Evolutionary conservation across 2,113 vertebrate species (phyloP).

Genomic region (Capreolus pygargus): DNA sequence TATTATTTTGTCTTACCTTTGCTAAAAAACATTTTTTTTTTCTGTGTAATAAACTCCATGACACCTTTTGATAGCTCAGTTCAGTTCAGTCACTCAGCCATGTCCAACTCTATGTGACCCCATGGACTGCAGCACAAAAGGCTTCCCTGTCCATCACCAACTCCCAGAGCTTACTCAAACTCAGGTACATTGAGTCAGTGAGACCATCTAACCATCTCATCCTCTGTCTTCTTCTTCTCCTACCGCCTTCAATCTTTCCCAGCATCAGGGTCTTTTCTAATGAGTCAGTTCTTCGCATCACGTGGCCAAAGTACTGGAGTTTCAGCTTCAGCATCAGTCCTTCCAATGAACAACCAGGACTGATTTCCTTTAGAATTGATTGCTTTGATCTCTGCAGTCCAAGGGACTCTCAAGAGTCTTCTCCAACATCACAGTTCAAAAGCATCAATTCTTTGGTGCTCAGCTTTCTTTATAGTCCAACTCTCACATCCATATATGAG

Average conservation of each 20-base stretch:
- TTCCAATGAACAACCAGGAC: background rate
- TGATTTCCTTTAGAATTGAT: background rate
- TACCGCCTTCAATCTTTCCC: background rate
- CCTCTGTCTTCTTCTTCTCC: background rate
- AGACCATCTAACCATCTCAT: background rate
- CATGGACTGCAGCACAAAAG: background rate
- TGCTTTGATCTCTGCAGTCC: background rate
- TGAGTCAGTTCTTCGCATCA: background rate
- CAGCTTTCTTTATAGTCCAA: background rate
- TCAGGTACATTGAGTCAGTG: background rate
- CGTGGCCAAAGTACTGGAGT: background rate
- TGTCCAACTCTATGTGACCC: background rate
- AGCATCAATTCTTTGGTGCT: background rate
- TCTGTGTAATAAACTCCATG: background rate
- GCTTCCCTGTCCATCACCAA: background rate
- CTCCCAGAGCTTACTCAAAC: background rate
- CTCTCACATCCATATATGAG: background rate
- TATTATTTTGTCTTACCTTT: background rate
- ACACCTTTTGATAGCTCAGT: background rate
- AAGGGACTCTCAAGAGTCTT: background rate
- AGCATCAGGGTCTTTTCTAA: background rate
- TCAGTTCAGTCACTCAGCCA: background rate
- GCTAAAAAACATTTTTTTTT: background rate
- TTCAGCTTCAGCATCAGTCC: background rate
- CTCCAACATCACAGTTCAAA: background rate